Percentiles rank a stretch among this genome's conserved stretches.
Evolutionary conservation across 2,888 invertebrate species (phyloP).

Genomic region (Pseudococcus jackbeardsleyi): DNA sequence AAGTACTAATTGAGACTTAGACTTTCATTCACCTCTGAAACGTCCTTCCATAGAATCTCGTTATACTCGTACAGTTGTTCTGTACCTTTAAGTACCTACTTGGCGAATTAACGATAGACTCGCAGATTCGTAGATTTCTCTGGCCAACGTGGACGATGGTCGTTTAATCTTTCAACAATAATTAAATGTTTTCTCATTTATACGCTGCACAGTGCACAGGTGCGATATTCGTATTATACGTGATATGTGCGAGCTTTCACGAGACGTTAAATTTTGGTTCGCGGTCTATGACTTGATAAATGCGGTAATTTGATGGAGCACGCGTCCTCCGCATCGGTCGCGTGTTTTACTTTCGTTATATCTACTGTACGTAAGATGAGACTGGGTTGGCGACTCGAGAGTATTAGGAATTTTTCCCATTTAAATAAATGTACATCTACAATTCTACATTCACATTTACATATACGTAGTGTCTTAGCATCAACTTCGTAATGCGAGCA

Average conservation of each 20-base stretch:
- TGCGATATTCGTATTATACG: not conserved
- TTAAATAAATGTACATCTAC: too few relatives aligned
- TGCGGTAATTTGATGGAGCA: not conserved
- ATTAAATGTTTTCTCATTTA: conserved; percentile 5
- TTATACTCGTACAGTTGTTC: not conserved
- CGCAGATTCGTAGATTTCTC: conserved; percentile 1
- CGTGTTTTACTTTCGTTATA: too few relatives aligned
- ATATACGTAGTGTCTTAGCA: too few relatives aligned
- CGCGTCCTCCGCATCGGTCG: not conserved
- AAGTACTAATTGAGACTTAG: conserved; percentile 18
- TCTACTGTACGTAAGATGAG: not conserved
- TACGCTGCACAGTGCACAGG: not conserved
- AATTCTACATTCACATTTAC: not conserved
- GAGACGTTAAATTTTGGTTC: not conserved
- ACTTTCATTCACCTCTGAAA: not conserved
- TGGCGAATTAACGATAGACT: conserved; percentile 9
- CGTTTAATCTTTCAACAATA: conserved; percentile 7
- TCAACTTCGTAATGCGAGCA: too few relatives aligned
- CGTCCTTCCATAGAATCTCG: conserved; percentile 27
- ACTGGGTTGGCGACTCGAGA: too few relatives aligned
- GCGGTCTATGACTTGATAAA: not conserved
- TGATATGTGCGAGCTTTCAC: not conserved
- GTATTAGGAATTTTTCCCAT: too few relatives aligned
- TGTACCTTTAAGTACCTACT: not conserved
- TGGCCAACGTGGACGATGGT: not conserved